Evolutionary conservation across 2,113 vertebrate species (phyloP).

Genomic region (Clupea harengus): DNA sequence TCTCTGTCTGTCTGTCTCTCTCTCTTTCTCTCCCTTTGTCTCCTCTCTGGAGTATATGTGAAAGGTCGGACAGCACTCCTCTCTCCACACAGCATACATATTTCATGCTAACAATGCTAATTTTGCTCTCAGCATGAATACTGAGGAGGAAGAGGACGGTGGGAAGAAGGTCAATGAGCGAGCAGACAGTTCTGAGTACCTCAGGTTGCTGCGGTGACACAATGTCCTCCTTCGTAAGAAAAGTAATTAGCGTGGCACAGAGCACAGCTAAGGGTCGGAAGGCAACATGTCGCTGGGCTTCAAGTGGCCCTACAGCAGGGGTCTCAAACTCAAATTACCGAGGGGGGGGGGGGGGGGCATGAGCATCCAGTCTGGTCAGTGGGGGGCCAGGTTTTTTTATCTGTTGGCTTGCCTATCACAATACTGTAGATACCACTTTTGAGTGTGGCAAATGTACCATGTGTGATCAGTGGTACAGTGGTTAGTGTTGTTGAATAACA

Average conservation of each 20-base stretch:
- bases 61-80: conserved; percentile 49
- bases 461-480: too few species aligned
- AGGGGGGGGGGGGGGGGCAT: too few species aligned
- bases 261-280: neutral
- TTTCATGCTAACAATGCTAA: conserved; percentile 57
- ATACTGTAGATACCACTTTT: too few species aligned
- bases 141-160: conserved; percentile 42
- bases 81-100: conserved; percentile 54
- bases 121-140: conserved; percentile 48
- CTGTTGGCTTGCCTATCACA: too few species aligned
- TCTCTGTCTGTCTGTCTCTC: neutral
- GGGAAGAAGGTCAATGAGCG: conserved; percentile 46
- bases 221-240: neutral
- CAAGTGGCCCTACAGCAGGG: too few species aligned
- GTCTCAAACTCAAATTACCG: too few species aligned
- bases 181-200: conserved; percentile 21
- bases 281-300: neutral
- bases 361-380: too few species aligned
- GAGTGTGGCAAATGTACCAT: too few species aligned
- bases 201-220: neutral
- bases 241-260: neutral
- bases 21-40: conserved; percentile 6
- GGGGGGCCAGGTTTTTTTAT: too few species aligned
- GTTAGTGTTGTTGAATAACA: too few species aligned
- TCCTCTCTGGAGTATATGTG: conserved; percentile 32